Percentiles rank a stretch among this genome's conserved stretches.
Conservation (phyloP, 2,113 vertebrate species). For the Pelodiscus sinensis region DNA sequence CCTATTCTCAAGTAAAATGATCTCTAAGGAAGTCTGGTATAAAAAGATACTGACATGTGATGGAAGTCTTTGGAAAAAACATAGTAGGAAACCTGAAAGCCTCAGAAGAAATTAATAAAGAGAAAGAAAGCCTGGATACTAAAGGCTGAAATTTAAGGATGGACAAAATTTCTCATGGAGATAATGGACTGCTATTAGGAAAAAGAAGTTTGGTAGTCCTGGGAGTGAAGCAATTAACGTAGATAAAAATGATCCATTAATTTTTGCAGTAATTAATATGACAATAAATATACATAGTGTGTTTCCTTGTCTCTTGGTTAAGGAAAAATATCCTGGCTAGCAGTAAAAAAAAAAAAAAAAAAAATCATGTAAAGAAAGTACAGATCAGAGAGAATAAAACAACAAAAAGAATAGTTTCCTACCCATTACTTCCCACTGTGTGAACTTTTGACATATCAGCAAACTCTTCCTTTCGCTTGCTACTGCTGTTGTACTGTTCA, state of each 20-base stretch:
- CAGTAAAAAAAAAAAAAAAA: constrained; percentile 21
- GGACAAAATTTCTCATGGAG: neutral
- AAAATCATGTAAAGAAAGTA: constrained; percentile 49
- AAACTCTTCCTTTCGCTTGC: constrained; percentile 84
- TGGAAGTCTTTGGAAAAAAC: neutral
- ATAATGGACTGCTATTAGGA: neutral
- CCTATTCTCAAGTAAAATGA: neutral
- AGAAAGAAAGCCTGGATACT: constrained; percentile 13
- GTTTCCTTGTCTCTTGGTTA: constrained; percentile 2
- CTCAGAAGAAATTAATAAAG: neutral
- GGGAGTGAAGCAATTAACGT: neutral
- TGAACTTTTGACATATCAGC: constrained; percentile 87
- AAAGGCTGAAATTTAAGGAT: neutral
- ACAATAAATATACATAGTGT: neutral
- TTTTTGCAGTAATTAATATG: constrained; percentile 5
- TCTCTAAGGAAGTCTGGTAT: neutral
- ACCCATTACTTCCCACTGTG: constrained; percentile 86
- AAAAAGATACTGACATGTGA: neutral
- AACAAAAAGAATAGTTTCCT: constrained; percentile 78
- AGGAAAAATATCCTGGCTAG: constrained; percentile 52
- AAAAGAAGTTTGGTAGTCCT: constrained; percentile 5
- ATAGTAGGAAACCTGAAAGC: constrained; percentile 4
- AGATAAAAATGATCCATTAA: constrained; percentile 8
- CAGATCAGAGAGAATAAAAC: constrained; percentile 79
- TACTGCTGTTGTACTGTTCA: constrained; percentile 83